phyloP scores from a whole-genome alignment of 2,113 vertebrate genomes.

The Oenanthe melanoleuca region DNA sequence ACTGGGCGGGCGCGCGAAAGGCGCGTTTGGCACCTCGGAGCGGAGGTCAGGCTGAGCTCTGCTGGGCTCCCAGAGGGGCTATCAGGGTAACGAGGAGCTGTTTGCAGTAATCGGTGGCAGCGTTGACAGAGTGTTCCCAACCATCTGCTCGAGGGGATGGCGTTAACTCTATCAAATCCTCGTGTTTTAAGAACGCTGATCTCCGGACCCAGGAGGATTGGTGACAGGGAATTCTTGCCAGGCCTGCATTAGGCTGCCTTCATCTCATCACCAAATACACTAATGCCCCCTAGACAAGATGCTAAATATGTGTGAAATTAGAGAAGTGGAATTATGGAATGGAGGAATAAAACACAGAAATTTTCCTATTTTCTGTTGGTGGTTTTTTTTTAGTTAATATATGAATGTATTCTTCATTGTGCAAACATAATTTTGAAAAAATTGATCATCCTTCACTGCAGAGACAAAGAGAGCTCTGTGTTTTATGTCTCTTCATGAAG shows the following conservation, averaged over 20 bases:
- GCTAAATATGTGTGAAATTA: slow-evolving; percentile 58
- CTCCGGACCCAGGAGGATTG: slow-evolving; percentile 81
- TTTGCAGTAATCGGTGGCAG: slow-evolving; percentile 90
- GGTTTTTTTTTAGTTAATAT: not conserved
- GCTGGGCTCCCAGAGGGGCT: slow-evolving; percentile 85
- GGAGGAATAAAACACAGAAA: not conserved
- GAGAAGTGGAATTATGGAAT: slow-evolving; percentile 5
- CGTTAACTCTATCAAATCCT: slow-evolving; percentile 87
- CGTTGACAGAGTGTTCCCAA: slow-evolving; percentile 92
- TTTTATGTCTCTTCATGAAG: not conserved
- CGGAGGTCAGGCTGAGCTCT: slow-evolving; percentile 57
- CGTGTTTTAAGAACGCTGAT: slow-evolving; percentile 91
- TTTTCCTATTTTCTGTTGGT: not conserved
- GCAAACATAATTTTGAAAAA: not conserved
- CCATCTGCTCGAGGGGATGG: slow-evolving; percentile 93
- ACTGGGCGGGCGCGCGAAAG: not conserved
- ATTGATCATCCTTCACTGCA: not conserved
- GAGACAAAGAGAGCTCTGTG: fast-evolving
- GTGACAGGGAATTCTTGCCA: slow-evolving; percentile 72
- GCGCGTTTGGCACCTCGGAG: slow-evolving; percentile 4
- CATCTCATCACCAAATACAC: slow-evolving; percentile 60
- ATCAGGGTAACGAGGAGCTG: slow-evolving; percentile 88
- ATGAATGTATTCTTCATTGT: fast-evolving
- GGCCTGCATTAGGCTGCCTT: slow-evolving; percentile 73
- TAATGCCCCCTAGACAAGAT: slow-evolving; percentile 58